A percentile compares a stretch with the other conserved stretches of the same genome.
These are phyloP conservation scores for Pseudolaguvia tuberculata DNA, from an alignment of 2,113 vertebrate genomes.

Conservation along the genomic window DNA sequence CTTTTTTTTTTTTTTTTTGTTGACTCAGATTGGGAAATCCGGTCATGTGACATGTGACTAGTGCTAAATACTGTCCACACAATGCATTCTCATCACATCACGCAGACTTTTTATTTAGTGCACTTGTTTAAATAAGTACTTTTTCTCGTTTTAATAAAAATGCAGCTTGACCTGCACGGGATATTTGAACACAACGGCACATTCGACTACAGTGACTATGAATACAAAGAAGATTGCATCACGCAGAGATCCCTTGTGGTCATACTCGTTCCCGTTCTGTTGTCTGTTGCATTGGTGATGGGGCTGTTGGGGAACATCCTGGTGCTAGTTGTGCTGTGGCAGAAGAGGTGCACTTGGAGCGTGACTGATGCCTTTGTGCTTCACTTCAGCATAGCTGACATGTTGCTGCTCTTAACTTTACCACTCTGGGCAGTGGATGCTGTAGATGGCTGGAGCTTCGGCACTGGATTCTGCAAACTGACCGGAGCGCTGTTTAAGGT, in stretches of 20 bases:
- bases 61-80: no score
- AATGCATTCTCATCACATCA: background rate
- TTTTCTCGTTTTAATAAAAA: conserved; percentile 39
- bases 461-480: conserved; percentile 70
- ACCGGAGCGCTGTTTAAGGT: conserved; percentile 72
- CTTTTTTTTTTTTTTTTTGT: conserved; percentile 18
- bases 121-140: conserved; percentile 6
- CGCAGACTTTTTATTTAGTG: background rate
- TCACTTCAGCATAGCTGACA: conserved; percentile 66
- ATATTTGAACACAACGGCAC: conserved; percentile 42
- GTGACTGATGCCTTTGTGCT: conserved; percentile 74
- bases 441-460: conserved; percentile 67
- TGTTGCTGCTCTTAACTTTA: conserved; percentile 72
- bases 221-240: conserved; percentile 31
- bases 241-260: conserved; percentile 27
- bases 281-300: conserved; percentile 59
- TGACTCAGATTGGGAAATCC: conserved; percentile 52
- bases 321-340: conserved; percentile 63
- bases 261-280: conserved; percentile 62
- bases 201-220: conserved; percentile 49
- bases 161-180: conserved; percentile 47
- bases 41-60: conserved; percentile 60
- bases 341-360: conserved; percentile 58
- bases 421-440: conserved; percentile 73
- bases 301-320: conserved; percentile 73